Base-by-base conservation (phyloP, 2,888 invertebrate species). In the Danaus chrysippus region DNA sequence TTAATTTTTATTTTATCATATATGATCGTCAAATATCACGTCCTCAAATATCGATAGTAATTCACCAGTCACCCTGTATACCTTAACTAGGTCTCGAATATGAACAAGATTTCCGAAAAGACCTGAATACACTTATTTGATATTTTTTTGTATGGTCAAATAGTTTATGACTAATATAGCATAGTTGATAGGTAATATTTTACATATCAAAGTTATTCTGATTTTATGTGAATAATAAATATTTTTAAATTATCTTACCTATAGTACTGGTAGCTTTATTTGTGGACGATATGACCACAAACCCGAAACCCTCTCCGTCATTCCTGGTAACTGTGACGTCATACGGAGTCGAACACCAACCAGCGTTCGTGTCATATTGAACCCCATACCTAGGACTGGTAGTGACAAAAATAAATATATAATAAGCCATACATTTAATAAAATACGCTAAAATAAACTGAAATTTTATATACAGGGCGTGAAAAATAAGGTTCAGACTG, bases 281-380 rank as follows among this genome's bases (percentile, higher is more conserved):
- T 3, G 97, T 96, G 6, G 97, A 97, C 0, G 99, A 98, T 74
- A 99, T 99, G 71, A 99, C 98, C 56, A 99, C 99, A 86, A 99
- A 99, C 11, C 99, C 99, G 83, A 99, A 99, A 5, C 99, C 99
- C 85, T 99, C 99, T 69, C 95, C 96, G 76, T 98, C 98, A 80
- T 94, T 94, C 58, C 98, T 92, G 65, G 95, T 95, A 1, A 99
- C 96, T 1, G 96, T 95, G 5, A 99, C 97, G 86, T 99, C 98
- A 76, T 98, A 98, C 0, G 98, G 97, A 77, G 76, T 82, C 0
- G 78, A 68, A 0, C 97, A 95, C 85, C 84, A 85, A 17, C 79
- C 80, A 10, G 62, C 10, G 72, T 69, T 54, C 0, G 72, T 71
- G 46, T 87, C 89, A 72, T 92, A 92, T 54, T 91, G 87, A 1